These are phyloP conservation scores for Idaea dimidiata DNA, from an alignment of 2,888 invertebrate genomes.

Conservation along the genomic window DNA sequence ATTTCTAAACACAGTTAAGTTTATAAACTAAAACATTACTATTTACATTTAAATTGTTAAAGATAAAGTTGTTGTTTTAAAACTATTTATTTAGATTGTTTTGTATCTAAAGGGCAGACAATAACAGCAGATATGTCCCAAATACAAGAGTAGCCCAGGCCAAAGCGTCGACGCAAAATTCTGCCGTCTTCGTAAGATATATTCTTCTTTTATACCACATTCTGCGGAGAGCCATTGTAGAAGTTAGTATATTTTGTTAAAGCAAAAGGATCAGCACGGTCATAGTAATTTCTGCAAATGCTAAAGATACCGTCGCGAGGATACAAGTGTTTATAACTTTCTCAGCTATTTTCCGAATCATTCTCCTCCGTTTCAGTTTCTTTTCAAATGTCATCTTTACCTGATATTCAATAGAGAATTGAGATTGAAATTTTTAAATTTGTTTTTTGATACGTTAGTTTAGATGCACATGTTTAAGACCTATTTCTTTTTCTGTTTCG, in stretches of 20 bases:
- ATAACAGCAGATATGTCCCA: slow-evolving; percentile 47
- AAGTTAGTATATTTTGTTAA: slow-evolving; percentile 21
- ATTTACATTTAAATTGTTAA: no score
- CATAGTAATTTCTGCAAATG: slow-evolving; percentile 57
- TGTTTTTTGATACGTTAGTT: background rate
- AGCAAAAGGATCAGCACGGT: slow-evolving; percentile 50
- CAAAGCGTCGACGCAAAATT: slow-evolving; percentile 38
- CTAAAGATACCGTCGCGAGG: slow-evolving; percentile 53
- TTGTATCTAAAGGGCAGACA: slow-evolving; percentile 34
- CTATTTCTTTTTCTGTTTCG: slow-evolving; percentile 15
- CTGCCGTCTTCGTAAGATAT: slow-evolving; percentile 34
- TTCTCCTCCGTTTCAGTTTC: slow-evolving; percentile 39
- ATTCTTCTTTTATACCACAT: slow-evolving; percentile 43
- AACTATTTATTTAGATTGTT: background rate
- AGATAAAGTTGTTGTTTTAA: no score
- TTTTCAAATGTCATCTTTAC: slow-evolving; percentile 47
- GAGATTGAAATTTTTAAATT: background rate
- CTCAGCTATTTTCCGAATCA: slow-evolving; percentile 47
- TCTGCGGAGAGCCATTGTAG: slow-evolving; percentile 42
- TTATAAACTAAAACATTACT: no score
- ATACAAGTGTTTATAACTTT: slow-evolving; percentile 51
- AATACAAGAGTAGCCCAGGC: slow-evolving; percentile 49
- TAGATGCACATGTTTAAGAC: background rate
- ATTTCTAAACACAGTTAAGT: no score
- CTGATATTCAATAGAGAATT: background rate